Evolutionary conservation across 2,888 invertebrate genomes (phyloP).

Genomic region (Eupithecia subumbrata): DNA sequence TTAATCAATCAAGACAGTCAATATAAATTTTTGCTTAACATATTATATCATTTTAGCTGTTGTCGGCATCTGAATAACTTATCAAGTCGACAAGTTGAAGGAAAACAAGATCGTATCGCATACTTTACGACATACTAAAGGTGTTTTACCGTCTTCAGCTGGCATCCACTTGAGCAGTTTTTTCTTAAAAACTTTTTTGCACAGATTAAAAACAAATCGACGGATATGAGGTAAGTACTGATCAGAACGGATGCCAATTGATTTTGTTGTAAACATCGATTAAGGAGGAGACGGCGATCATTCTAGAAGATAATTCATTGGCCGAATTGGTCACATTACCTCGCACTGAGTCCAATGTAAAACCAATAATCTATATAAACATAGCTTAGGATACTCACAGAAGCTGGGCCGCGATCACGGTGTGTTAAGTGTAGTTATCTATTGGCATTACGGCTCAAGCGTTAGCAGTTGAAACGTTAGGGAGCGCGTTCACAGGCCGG

Average conservation of each 20-base stretch:
- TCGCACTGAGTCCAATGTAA: neutral
- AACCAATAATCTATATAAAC: neutral
- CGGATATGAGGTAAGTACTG: neutral
- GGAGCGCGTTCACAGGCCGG: too few species aligned
- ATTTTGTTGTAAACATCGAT: too few species aligned
- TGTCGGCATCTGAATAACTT: neutral
- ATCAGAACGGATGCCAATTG: neutral
- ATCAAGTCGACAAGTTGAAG: constrained; percentile 22
- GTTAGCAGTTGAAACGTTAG: too few species aligned
- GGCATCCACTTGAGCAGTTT: constrained; percentile 9
- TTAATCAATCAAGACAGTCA: neutral
- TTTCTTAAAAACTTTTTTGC: neutral
- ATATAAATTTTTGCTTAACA: neutral
- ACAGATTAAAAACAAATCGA: too few species aligned
- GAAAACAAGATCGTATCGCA: constrained; percentile 25
- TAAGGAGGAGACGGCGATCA: neutral
- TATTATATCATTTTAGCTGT: neutral
- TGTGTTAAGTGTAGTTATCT: too few species aligned
- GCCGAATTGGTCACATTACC: neutral
- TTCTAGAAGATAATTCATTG: neutral
- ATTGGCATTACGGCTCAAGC: too few species aligned
- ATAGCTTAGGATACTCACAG: neutral
- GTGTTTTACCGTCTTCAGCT: constrained; percentile 12
- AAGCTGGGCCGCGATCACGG: too few species aligned
- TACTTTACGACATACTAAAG: constrained; percentile 14